A percentile compares a stretch with the other conserved stretches of the same genome.
These are phyloP conservation scores for Lepisosteus oculatus DNA, from an alignment of 2,113 vertebrate species.

Conservation along the genomic window DNA sequence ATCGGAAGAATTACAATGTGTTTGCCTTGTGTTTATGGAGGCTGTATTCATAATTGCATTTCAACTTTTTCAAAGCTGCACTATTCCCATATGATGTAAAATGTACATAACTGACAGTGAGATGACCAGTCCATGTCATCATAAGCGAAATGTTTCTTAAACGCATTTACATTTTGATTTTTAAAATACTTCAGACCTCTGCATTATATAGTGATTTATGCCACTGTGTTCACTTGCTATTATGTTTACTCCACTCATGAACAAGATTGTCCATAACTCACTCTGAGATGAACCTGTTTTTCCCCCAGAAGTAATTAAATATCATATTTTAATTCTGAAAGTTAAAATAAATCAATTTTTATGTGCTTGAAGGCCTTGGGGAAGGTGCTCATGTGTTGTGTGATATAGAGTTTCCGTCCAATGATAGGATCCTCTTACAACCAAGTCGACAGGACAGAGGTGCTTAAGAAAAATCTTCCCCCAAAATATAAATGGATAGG, in stretches of 20 bases:
- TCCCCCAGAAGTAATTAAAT: conserved; percentile 40
- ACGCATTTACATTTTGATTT: conserved; percentile 34
- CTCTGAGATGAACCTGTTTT: conserved; percentile 34
- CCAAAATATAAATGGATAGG: no score
- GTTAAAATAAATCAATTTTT: conserved; percentile 36
- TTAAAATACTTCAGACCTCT: conserved; percentile 23
- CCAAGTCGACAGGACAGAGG: conserved; percentile 20
- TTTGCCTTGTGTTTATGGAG: no score
- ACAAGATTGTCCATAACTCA: conserved; percentile 37
- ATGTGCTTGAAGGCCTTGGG: conserved; percentile 31
- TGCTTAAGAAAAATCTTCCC: no score
- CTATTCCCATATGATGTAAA: neutral
- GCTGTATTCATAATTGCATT: neutral
- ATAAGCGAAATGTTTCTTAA: conserved; percentile 20
- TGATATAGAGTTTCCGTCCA: conserved; percentile 30
- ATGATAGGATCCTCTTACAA: conserved; percentile 23
- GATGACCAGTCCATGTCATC: conserved; percentile 16
- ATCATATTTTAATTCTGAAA: conserved; percentile 42
- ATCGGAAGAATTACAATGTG: no score
- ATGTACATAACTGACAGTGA: conserved; percentile 29
- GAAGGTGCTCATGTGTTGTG: conserved; percentile 19
- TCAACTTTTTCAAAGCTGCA: neutral
- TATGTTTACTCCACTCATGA: conserved; percentile 36
- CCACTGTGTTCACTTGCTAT: conserved; percentile 30
- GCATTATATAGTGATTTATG: conserved; percentile 34